Conservation (phyloP, 1,140 invertebrate species). For the Linepithema humile region DNA sequence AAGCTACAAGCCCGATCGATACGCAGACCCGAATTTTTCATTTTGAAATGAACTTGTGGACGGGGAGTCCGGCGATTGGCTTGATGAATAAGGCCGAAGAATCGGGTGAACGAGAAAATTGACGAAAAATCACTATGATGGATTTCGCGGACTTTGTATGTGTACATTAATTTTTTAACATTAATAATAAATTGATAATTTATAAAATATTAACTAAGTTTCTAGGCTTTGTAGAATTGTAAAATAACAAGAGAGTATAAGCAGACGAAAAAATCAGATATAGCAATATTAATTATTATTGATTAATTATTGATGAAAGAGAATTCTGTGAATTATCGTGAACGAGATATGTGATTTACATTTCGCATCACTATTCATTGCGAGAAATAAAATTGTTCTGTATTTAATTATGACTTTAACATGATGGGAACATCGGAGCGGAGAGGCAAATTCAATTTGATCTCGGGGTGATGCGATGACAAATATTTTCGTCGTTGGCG, state of each 20-base stretch:
- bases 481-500: constrained; percentile 78
- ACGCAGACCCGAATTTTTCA: constrained; percentile 60
- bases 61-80: background rate
- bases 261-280: background rate
- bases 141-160: background rate
- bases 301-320: background rate
- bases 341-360: background rate
- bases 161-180: background rate
- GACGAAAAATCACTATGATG: background rate
- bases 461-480: constrained; percentile 72
- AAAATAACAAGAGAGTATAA: background rate
- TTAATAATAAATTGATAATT: background rate
- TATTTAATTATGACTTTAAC: constrained; percentile 59
- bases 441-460: constrained; percentile 73
- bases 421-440: constrained; percentile 10
- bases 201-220: background rate
- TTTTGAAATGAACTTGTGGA: constrained; percentile 42
- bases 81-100: constrained; percentile 23
- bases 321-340: background rate
- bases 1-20: constrained; percentile 11
- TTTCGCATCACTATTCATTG: background rate
- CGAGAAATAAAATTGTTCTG: background rate
- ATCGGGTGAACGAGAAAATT: background rate
- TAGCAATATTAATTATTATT: background rate
- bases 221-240: background rate